Evolutionary conservation across 2,888 invertebrate genomes (phyloP).

Genomic region (Campoplex nolae): DNA sequence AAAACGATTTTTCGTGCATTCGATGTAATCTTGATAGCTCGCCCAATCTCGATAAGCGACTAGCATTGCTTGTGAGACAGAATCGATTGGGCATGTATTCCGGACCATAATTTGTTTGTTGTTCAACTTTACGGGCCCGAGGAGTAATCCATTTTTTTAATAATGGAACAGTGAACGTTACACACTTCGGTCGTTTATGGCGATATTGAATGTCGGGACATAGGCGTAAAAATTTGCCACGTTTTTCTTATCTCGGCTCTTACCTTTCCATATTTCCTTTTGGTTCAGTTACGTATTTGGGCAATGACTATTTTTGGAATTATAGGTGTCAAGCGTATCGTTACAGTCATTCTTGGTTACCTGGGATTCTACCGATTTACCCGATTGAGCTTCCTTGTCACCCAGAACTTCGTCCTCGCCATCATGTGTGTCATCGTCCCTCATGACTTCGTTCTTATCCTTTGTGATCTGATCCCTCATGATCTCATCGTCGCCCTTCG

Average conservation of each 20-base stretch:
- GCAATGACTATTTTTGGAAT: not conserved
- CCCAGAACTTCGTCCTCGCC: not conserved
- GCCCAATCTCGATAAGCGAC: conserved; percentile 38
- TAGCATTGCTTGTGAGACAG: conserved; percentile 35
- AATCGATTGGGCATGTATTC: conserved; percentile 54
- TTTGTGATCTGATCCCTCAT: not conserved
- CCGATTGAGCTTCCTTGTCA: not conserved
- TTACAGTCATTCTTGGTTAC: not conserved
- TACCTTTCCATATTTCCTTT: not conserved
- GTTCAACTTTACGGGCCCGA: conserved; percentile 11
- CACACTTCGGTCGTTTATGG: not conserved
- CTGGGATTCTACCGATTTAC: not conserved
- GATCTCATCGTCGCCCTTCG: not conserved
- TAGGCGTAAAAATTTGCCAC: conserved; percentile 40
- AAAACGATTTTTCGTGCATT: conserved; percentile 1
- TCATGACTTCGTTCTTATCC: not conserved
- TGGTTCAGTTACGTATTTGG: conserved; percentile 1
- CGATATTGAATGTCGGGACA: conserved; percentile 34
- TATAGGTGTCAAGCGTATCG: not conserved
- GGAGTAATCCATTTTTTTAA: conserved; percentile 36
- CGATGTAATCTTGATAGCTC: conserved; percentile 19
- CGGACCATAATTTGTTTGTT: conserved; percentile 8
- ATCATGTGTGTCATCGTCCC: not conserved
- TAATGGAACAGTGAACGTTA: conserved; percentile 18
- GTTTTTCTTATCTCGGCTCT: conserved; percentile 11